Base-by-base conservation (phyloP, 2,888 invertebrate genomes). In the Eristalis intricaria region DNA sequence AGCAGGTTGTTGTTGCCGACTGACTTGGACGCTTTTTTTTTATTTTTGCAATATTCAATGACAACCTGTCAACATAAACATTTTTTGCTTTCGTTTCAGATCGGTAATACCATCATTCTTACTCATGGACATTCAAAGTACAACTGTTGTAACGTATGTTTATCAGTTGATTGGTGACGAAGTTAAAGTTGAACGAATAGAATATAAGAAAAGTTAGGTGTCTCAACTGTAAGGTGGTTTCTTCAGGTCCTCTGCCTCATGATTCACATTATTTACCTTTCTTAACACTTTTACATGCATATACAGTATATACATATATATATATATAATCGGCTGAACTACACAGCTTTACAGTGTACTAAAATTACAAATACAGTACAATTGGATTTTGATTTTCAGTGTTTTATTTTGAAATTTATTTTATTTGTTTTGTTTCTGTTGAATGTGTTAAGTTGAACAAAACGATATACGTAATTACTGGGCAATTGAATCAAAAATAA, bases 121-220 rank as follows among this genome's bases (percentile, higher is more conserved):
- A 1, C 94, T 99, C 76, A 98, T 99, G 97, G 99, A 99, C 93
- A 99, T 99, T 89, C 99, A 99, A 93, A 98, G 98, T 91, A 96
- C 98, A 0, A 98, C 98, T 2, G 99, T 99, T 23, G 98, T 99
- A 11, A 99, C 99, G 0, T 99, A 99, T 91, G 98, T 99, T 2
- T 99, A 99, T 94, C 99, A 99, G 92, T 94, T 99, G 69, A 96
- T 99, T 64, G 98, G 98, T 3, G 99, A 99, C 90, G 99, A 99
- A 92, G 99, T 99, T n/a, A 99, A 99, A 94, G 99, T 99, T 2
- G 99, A 99, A 92, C 95, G 99, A 93, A 99, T 99, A 91, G 99
- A 99, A 93, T 99, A 98, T 93, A 98, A 98, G 93, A 99, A 99
- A 91, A 96, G 95, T 92, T 96, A 95, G 65, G 7, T 73, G 8